Evolutionary conservation across 35 echinoderm and acorn worm species (phyloP), one percentile per base, ranked within the genome.

Genomic region (Lytechinus pictus): DNA sequence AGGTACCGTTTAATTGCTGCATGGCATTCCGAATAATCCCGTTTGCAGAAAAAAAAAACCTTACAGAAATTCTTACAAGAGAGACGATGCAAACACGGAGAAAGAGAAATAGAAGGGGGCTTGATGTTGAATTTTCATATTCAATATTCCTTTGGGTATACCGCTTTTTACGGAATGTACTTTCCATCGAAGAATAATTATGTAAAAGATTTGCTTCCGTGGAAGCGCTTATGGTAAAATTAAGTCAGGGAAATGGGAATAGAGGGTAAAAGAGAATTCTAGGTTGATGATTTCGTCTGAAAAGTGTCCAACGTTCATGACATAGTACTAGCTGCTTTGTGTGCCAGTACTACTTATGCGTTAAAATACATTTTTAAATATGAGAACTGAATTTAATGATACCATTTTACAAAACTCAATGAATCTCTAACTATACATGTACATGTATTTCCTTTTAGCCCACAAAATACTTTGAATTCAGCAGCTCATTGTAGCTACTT

Each of bases 1-100:
- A 79, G n/a, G 66, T 79, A 79, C 66, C 66, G 66, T 79, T 79
- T 79, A 79, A 79, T 79, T 79, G 66, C 66, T 79, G 19, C 66
- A n/a, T 14, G 66, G 66, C 66, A 79, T 79, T 79, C 66, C 66
- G n/a, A 24, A 79, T 79, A 79, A 79, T 79, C 66, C 66, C 19
- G 66, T 79, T 79, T 79, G 66, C 16, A 79, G 21, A 24, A 79
- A 24, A 79, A 79, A 79, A 79, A 79, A 79, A 79, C 6, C 66
- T 79, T 24, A 79, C 21, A 79, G 66, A 24, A 79, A n/a, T 16
- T 24, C 66, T 24, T 79, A 79, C 19, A 24, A 79, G 66, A 79
- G 66, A 79, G 66, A 79, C 61, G 56, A 58, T 58, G 24, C 61
- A 71, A 13, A 71, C 61, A 71, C 5, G 24, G 61, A 71, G 24